phyloP scores from a whole-genome alignment of 2,113 vertebrate species.

The Bubo scandiacus region DNA sequence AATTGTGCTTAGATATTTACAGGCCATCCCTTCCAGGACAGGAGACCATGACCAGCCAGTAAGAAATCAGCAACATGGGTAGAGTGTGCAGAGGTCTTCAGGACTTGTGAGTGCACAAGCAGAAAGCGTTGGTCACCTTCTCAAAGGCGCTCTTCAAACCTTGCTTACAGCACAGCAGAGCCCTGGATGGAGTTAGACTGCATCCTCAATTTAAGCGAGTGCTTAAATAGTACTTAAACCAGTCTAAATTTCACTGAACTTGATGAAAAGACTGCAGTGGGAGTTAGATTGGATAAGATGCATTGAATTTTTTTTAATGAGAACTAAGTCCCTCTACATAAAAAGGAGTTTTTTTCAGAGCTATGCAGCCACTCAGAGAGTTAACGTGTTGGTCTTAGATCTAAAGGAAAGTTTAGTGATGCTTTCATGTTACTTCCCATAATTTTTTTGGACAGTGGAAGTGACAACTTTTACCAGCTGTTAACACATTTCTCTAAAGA shows the following conservation, averaged over 20 bases:
- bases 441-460: not conserved
- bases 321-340: not conserved
- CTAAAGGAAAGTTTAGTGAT: not conserved
- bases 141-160: not conserved
- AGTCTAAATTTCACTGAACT: not conserved
- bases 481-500: not conserved
- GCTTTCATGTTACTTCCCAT: not conserved
- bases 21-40: not conserved
- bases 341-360: not conserved
- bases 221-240: not conserved
- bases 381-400: fast-evolving
- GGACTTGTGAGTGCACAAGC: not conserved
- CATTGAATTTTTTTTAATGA: not conserved
- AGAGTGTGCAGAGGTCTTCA: not conserved
- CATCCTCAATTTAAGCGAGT: not conserved
- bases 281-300: not conserved
- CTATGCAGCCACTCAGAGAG: not conserved
- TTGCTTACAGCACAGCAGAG: not conserved
- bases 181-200: too few species aligned
- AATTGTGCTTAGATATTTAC: not conserved
- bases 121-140: not conserved
- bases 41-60: too few species aligned
- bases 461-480: not conserved
- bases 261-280: not conserved
- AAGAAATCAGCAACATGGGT: not conserved